A percentile compares a stretch with the other conserved stretches of the same genome.
Evolutionary conservation across 2,888 invertebrate genomes (phyloP).

Genomic region (Acronicta leporina): DNA sequence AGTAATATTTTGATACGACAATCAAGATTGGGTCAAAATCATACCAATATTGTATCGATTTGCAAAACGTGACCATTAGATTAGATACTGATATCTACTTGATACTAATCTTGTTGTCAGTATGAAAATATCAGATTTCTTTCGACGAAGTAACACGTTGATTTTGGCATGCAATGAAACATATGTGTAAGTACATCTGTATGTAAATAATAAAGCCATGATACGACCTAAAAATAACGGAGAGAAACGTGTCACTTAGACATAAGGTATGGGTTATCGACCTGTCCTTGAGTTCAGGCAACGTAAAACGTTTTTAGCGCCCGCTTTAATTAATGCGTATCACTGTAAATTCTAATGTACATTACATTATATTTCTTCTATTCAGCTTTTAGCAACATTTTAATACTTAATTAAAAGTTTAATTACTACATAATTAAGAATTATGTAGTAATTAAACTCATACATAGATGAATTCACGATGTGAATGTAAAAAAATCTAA

Average conservation of each 20-base stretch:
- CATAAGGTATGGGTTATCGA: slow-evolving; percentile 36
- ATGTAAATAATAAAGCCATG: slow-evolving; percentile 8
- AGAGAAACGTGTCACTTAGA: slow-evolving; percentile 36
- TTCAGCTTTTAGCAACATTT: neutral
- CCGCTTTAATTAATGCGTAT: neutral
- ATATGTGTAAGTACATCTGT: neutral
- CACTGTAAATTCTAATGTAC: neutral
- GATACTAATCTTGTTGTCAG: neutral
- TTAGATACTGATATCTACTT: slow-evolving; percentile 15
- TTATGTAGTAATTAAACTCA: no score
- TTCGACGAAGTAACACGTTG: neutral
- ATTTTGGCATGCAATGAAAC: slow-evolving; percentile 8
- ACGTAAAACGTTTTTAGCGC: neutral
- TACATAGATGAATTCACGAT: no score
- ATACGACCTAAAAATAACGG: slow-evolving; percentile 20
- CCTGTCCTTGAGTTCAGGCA: slow-evolving; percentile 37
- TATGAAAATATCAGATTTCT: neutral
- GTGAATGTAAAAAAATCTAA: no score
- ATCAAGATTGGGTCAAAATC: slow-evolving; percentile 12
- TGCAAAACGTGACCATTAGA: slow-evolving; percentile 4
- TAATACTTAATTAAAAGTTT: no score
- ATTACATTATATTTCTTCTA: neutral
- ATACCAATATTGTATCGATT: slow-evolving; percentile 16
- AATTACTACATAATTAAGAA: no score
- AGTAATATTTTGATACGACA: slow-evolving; percentile 8